phyloP scores from a whole-genome alignment of 1,140 invertebrate genomes.

The Gryon sp. region DNA sequence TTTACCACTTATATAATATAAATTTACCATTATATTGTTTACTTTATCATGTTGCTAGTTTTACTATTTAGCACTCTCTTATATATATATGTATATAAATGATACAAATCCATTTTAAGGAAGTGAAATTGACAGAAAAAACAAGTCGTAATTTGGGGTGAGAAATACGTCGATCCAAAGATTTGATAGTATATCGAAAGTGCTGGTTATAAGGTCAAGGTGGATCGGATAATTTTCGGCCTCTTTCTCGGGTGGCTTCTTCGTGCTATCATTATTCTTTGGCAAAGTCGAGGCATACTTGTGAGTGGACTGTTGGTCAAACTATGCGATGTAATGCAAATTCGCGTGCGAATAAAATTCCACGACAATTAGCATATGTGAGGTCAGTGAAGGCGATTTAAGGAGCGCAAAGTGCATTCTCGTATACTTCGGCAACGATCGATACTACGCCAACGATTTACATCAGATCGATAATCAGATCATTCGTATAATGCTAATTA shows the following conservation, averaged over 20 bases:
- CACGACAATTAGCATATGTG: slow-evolving; percentile 75
- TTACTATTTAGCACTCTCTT: too few species aligned
- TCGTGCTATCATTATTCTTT: slow-evolving; percentile 56
- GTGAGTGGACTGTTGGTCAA: slow-evolving; percentile 38
- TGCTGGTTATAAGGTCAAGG: slow-evolving; percentile 56
- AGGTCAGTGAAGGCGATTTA: slow-evolving; percentile 67
- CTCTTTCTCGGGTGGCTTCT: slow-evolving; percentile 36
- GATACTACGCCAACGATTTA: slow-evolving; percentile 23
- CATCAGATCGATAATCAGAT: slow-evolving; percentile 49
- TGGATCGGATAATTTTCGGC: slow-evolving; percentile 50
- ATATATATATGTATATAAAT: too few species aligned
- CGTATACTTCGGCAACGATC: slow-evolving; percentile 46
- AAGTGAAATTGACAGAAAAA: slow-evolving; percentile 13
- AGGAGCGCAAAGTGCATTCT: slow-evolving; percentile 54
- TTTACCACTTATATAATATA: too few species aligned
- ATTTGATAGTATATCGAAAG: slow-evolving; percentile 24
- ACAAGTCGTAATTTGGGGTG: slow-evolving; percentile 17
- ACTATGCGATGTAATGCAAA: slow-evolving; percentile 64
- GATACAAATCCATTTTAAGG: too few species aligned
- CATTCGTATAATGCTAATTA: slow-evolving; percentile 29
- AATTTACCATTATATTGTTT: too few species aligned
- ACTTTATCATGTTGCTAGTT: too few species aligned
- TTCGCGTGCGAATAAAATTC: slow-evolving; percentile 75
- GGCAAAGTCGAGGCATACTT: slow-evolving; percentile 43
- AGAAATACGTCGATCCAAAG: slow-evolving; percentile 30